Base-by-base conservation (phyloP, 2,113 vertebrate species). In the Philantomba maxwellii region DNA sequence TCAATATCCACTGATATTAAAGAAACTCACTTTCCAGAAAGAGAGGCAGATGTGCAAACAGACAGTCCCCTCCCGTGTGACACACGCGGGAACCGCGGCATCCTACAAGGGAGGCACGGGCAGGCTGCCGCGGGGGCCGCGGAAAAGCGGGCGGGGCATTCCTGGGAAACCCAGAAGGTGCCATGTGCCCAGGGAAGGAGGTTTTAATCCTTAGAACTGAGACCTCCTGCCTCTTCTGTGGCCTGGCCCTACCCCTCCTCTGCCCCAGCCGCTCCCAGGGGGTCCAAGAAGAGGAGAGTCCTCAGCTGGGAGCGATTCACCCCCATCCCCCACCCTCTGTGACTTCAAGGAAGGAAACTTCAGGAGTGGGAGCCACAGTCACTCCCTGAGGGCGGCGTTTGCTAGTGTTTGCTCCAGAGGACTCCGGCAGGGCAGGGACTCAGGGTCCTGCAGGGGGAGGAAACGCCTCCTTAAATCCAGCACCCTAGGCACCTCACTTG, bases 61-160 rank as follows among this genome's bases (percentile, higher is more conserved):
- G 95, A 64, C 83, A 91, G 4, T 66, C 2, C 3, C 13, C 77
- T 57, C 47, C 33, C 17, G 36, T 19, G 10, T 9, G 36, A 51
- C 75, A 15, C 8, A 6, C 0, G 0, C 55, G 0, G 23, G 1
- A 6, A 5, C 9, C 0, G 0, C 6, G 0, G 73, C 17, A 0
- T 73, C 10, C 6, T 11, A 21, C 7, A 4, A 25, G 39, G 66
- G 5, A n/a, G 49, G 25, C 17, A 1, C 4, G 10, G 19, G 1
- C 12, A 2, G 70, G 75, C 2, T n/a, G 84, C 53, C 1, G 30
- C 2, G 0, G 1, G 8, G 53, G 36, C n/a, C 5, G 19, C 11
- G 28, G 17, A 2, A 45, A 57, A 16, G 28, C 0, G 0, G 14
- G 39, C 36, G 45, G 0, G 2, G 2, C 6, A 0, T 25, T 6